Conservation (phyloP, 2,888 invertebrate species). For the Sesamia inferens region DNA sequence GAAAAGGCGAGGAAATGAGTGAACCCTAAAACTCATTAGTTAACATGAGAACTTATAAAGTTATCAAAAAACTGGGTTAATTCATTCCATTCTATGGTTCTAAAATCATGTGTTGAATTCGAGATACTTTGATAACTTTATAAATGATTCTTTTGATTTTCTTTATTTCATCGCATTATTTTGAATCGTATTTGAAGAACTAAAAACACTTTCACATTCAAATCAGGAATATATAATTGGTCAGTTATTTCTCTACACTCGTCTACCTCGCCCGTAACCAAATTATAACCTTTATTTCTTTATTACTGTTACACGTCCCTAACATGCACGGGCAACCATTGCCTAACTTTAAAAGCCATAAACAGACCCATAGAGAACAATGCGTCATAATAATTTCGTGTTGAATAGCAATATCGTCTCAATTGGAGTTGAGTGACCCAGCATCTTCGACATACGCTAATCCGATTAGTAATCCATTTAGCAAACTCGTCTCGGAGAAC, state of each 20-base stretch:
- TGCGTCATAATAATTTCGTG: slow-evolving; percentile 57
- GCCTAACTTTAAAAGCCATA: slow-evolving; percentile 40
- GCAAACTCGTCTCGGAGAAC: slow-evolving; percentile 65
- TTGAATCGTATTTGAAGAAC: not conserved
- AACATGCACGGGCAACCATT: slow-evolving; percentile 26
- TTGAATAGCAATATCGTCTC: slow-evolving; percentile 60
- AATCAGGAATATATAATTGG: not conserved
- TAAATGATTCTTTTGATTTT: no score
- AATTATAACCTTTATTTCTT: slow-evolving; percentile 5
- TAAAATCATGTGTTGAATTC: no score
- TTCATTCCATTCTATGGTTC: no score
- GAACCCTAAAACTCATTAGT: not conserved
- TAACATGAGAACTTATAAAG: not conserved
- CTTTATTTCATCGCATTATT: not conserved
- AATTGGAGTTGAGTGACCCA: slow-evolving; percentile 71
- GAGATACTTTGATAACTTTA: no score
- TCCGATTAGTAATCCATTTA: slow-evolving; percentile 73
- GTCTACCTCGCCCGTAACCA: not conserved
- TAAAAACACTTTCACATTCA: not conserved
- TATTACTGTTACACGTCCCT: slow-evolving; percentile 11
- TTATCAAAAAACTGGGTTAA: not conserved
- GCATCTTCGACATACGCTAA: slow-evolving; percentile 69
- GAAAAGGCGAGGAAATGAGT: not conserved
- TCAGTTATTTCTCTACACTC: not conserved
- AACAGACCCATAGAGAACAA: slow-evolving; percentile 38